Conservation (phyloP, 23 tunicate species). For the Ciona savignyi region DNA sequence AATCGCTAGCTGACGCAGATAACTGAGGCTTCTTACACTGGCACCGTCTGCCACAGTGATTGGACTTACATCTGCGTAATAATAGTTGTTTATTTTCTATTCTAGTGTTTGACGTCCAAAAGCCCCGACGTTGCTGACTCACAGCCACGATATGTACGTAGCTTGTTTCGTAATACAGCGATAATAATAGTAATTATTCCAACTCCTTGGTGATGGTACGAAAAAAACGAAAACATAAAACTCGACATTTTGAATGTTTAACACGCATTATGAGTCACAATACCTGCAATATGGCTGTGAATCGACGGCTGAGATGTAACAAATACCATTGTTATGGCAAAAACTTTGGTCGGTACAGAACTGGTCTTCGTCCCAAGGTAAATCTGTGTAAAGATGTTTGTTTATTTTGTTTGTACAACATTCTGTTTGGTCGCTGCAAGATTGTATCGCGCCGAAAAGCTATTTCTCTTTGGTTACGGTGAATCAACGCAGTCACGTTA, state of each 20-base stretch:
- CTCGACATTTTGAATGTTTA: neutral
- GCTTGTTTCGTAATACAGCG: no score
- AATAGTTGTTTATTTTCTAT: no score
- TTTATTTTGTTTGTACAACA: no score
- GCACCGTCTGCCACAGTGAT: neutral
- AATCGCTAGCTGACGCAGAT: neutral
- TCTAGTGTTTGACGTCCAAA: no score
- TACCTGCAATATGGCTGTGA: neutral
- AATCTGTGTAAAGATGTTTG: neutral
- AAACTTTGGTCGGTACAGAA: constrained; percentile 7
- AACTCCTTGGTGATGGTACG: no score
- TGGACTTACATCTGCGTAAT: neutral
- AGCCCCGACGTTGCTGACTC: no score
- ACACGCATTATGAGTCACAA: neutral
- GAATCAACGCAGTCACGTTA: neutral
- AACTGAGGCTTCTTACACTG: neutral
- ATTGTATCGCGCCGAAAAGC: no score
- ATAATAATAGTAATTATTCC: no score
- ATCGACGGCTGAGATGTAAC: constrained; percentile 2
- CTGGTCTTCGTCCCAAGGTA: neutral
- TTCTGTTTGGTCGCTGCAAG: no score
- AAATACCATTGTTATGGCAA: constrained; percentile 9
- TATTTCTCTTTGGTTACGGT: neutral
- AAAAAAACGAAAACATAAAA: neutral
- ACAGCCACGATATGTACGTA: no score